Conservation (phyloP, 2,113 vertebrate genomes). For the Peromyscus maniculatus region DNA sequence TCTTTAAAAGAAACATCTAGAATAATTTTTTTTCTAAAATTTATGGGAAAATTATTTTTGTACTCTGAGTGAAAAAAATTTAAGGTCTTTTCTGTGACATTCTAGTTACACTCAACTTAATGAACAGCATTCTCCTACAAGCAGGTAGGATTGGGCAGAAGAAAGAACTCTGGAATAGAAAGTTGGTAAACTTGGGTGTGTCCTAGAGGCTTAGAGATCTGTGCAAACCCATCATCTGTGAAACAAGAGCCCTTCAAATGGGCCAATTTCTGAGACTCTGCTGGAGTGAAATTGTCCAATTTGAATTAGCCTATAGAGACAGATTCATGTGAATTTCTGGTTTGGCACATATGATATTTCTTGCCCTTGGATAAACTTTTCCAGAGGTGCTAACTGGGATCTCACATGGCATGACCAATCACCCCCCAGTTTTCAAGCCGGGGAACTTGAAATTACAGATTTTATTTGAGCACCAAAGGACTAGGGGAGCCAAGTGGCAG, state of each 20-base stretch:
- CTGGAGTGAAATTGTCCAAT: not conserved
- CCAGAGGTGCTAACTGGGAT: not conserved
- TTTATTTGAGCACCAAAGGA: slow-evolving; percentile 7
- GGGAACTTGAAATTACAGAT: not conserved
- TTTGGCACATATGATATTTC: not conserved
- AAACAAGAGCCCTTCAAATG: not conserved
- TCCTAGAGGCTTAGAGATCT: not conserved
- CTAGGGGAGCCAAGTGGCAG: slow-evolving; percentile 12
- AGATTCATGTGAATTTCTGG: not conserved
- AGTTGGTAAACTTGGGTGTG: not conserved
- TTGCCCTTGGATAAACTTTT: not conserved
- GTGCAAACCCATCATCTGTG: not conserved
- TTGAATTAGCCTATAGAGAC: not conserved
- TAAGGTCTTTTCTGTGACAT: not conserved
- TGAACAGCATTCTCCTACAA: not conserved
- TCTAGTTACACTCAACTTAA: not conserved
- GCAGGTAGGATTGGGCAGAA: not conserved
- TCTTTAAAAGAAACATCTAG: not conserved
- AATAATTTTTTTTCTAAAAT: not conserved
- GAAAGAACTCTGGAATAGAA: not conserved
- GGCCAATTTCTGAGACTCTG: not conserved
- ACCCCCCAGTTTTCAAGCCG: not conserved
- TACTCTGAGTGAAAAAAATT: slow-evolving; percentile 15
- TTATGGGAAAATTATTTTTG: not conserved
- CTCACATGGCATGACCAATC: not conserved